Conservation (phyloP, 2,113 vertebrate genomes). For the Malurus cyaneus region DNA sequence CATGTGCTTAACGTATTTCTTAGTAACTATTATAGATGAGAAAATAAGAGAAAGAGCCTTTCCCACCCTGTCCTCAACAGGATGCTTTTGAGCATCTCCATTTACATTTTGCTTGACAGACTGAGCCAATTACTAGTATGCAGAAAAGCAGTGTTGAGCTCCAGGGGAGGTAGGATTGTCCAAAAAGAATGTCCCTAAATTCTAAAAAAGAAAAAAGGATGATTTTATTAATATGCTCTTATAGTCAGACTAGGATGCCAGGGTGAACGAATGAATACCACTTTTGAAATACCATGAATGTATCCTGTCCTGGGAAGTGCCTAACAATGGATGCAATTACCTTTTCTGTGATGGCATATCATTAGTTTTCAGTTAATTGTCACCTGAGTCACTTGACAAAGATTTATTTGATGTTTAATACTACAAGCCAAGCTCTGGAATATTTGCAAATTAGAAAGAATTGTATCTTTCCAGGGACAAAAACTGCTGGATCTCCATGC, state of each 20-base stretch:
- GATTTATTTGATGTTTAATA: conserved; percentile 45
- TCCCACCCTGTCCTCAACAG: background rate
- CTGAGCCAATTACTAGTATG: conserved; percentile 19
- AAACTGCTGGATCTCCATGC: background rate
- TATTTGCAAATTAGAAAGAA: background rate
- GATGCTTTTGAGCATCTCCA: conserved; percentile 35
- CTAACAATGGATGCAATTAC: conserved; percentile 65
- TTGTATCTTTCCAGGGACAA: background rate
- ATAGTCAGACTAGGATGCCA: conserved; percentile 27
- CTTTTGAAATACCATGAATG: conserved; percentile 42
- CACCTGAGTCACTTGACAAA: conserved; percentile 56
- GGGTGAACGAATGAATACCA: background rate
- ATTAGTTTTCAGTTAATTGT: conserved; percentile 70
- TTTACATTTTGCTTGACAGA: conserved; percentile 51
- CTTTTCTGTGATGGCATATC: conserved; percentile 42
- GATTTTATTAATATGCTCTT: conserved; percentile 23
- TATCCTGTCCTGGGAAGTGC: conserved; percentile 55
- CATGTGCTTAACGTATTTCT: background rate
- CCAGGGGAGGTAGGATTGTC: background rate
- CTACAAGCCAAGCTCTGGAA: background rate
- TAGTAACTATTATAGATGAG: background rate
- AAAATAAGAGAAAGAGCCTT: background rate
- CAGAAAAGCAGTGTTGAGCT: conserved; percentile 39
- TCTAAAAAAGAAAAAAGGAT: background rate
- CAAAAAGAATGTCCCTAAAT: conserved; percentile 20